These are phyloP conservation scores for Eptesicus fuscus DNA, from an alignment of 2,113 vertebrate species.

Conservation along the genomic window DNA sequence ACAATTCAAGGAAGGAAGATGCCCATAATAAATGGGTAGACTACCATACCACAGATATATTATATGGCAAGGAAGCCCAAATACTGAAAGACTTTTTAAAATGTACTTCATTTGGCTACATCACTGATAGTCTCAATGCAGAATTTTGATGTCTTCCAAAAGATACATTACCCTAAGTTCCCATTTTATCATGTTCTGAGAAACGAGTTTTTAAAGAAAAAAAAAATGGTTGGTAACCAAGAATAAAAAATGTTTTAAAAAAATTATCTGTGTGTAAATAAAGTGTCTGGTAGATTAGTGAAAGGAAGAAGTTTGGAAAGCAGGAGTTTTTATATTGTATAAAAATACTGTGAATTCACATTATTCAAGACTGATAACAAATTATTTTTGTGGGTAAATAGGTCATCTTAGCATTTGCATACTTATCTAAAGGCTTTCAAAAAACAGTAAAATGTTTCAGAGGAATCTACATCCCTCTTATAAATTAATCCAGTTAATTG, in stretches of 20 bases:
- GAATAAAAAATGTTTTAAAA: constrained; percentile 36
- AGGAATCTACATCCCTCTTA: neutral
- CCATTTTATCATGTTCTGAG: constrained; percentile 10
- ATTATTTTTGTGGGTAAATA: constrained; percentile 23
- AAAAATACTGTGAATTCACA: constrained; percentile 45
- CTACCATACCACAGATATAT: neutral
- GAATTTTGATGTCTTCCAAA: neutral
- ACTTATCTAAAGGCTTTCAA: neutral
- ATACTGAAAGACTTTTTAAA: neutral
- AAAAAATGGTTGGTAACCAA: neutral
- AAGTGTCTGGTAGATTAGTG: constrained; percentile 39
- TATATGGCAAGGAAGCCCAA: neutral
- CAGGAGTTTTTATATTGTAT: neutral
- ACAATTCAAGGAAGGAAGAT: neutral
- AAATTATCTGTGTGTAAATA: constrained; percentile 11
- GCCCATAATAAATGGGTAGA: neutral
- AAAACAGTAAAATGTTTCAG: neutral
- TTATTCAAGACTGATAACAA: constrained; percentile 24
- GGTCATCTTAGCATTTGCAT: neutral
- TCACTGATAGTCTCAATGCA: neutral
- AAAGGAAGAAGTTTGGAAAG: neutral
- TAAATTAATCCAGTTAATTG: neutral
- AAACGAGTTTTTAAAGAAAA: constrained; percentile 16
- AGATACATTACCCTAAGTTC: neutral
- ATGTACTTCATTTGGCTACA: neutral